phyloP scores from a whole-genome alignment of 2,888 invertebrate genomes.

The Caenorhabditis sinica region DNA sequence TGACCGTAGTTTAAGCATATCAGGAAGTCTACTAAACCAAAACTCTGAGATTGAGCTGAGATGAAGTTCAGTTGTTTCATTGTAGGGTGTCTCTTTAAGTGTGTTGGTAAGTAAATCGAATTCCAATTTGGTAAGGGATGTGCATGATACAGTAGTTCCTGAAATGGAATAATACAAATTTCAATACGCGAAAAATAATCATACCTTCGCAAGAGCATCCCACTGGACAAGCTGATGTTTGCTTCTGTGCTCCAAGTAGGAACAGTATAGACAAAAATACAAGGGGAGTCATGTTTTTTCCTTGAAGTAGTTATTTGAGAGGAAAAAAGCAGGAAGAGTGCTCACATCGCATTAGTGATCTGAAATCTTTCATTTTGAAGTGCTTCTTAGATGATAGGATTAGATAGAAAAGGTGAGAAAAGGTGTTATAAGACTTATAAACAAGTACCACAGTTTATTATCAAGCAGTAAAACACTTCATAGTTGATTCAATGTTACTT shows the following conservation, averaged over 20 bases:
- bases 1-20: slow-evolving; percentile 19
- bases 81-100: slow-evolving; percentile 14
- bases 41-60: neutral
- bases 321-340: neutral
- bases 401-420: neutral
- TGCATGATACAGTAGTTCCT: slow-evolving; percentile 5
- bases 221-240: neutral
- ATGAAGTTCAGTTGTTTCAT: slow-evolving; percentile 17
- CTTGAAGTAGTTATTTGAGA: neutral
- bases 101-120: neutral
- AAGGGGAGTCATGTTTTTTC: neutral
- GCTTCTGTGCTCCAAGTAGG: neutral
- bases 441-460: neutral
- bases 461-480: neutral
- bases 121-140: neutral
- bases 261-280: neutral
- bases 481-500: slow-evolving; percentile 22
- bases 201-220: slow-evolving; percentile 22
- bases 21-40: slow-evolving; percentile 14
- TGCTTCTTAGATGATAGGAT: slow-evolving; percentile 1
- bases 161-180: no score
- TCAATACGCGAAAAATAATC: no score
- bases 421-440: neutral
- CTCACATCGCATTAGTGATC: slow-evolving; percentile 20
- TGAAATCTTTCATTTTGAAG: neutral